These are phyloP conservation scores for Drosophila anomalata DNA, from an alignment of 2,888 invertebrate species.

Conservation along the genomic window DNA sequence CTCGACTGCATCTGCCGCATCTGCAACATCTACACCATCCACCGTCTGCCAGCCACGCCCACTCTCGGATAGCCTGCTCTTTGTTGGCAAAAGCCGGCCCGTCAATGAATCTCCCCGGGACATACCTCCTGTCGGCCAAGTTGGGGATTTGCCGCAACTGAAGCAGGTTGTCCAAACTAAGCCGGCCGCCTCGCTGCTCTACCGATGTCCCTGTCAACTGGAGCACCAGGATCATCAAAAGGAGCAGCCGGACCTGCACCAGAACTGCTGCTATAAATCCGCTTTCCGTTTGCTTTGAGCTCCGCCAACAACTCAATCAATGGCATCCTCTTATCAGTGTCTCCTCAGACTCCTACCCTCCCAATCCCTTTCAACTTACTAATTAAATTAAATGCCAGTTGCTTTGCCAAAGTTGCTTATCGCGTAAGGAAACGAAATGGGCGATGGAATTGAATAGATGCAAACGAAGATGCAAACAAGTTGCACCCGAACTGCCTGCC, in stretches of 20 bases:
- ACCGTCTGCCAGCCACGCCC: neutral
- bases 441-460: slow-evolving; percentile 26
- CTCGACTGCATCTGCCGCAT: slow-evolving; percentile 5
- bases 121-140: slow-evolving; percentile 20
- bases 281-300: slow-evolving; percentile 49
- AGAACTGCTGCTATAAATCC: slow-evolving; percentile 46
- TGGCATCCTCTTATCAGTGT: slow-evolving; percentile 47
- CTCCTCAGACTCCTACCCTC: slow-evolving; percentile 12
- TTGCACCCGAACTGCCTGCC: slow-evolving; percentile 19
- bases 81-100: slow-evolving; percentile 37
- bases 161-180: slow-evolving; percentile 36
- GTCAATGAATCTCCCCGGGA: slow-evolving; percentile 37
- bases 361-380: slow-evolving; percentile 29
- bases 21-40: neutral
- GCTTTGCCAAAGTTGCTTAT: slow-evolving; percentile 54
- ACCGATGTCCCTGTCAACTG: slow-evolving; percentile 39
- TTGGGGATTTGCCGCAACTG: slow-evolving; percentile 5
- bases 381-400: slow-evolving; percentile 68
- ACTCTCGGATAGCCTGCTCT: slow-evolving; percentile 32
- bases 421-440: slow-evolving; percentile 19
- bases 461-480: slow-evolving; percentile 45
- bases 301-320: slow-evolving; percentile 48
- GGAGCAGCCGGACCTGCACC: slow-evolving; percentile 15
- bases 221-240: slow-evolving; percentile 18
- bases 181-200: slow-evolving; percentile 28